phyloP scores from a whole-genome alignment of 2,113 vertebrate species.

The Pelecanus crispus region DNA sequence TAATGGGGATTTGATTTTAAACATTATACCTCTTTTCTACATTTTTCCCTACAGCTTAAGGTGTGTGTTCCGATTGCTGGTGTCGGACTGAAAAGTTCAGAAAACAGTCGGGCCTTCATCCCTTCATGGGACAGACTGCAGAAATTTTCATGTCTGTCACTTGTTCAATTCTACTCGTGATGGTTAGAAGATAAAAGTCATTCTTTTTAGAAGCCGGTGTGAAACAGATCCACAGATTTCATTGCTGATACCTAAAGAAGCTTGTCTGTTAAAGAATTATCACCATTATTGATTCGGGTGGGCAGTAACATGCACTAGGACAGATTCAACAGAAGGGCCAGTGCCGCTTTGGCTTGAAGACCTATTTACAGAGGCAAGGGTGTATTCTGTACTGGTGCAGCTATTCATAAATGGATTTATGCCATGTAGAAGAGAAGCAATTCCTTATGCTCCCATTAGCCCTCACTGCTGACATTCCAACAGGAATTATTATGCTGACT shows the following conservation, averaged over 20 bases:
- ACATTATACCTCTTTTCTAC: background rate
- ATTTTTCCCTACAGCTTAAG: background rate
- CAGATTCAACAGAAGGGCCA: background rate
- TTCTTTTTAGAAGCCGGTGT: background rate
- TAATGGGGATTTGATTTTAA: background rate
- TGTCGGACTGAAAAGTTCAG: background rate
- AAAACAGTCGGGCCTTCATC: background rate
- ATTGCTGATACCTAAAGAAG: background rate
- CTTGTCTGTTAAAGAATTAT: background rate
- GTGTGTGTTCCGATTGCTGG: background rate
- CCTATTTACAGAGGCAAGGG: background rate
- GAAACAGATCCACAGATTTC: background rate
- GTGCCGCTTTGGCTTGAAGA: background rate
- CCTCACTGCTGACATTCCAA: background rate
- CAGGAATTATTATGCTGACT: background rate
- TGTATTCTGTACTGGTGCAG: background rate
- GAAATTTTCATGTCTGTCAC: background rate
- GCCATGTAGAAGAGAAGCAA: background rate
- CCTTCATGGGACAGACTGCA: background rate
- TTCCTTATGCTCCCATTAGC: background rate
- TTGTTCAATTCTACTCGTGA: background rate
- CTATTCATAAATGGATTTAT: background rate
- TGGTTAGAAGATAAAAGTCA: background rate
- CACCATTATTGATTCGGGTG: background rate
- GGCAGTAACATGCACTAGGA: background rate